Evolutionary conservation across 2,797 vertebrate genomes (phyloP).

Genomic region (Craterocephalus amniculus): DNA sequence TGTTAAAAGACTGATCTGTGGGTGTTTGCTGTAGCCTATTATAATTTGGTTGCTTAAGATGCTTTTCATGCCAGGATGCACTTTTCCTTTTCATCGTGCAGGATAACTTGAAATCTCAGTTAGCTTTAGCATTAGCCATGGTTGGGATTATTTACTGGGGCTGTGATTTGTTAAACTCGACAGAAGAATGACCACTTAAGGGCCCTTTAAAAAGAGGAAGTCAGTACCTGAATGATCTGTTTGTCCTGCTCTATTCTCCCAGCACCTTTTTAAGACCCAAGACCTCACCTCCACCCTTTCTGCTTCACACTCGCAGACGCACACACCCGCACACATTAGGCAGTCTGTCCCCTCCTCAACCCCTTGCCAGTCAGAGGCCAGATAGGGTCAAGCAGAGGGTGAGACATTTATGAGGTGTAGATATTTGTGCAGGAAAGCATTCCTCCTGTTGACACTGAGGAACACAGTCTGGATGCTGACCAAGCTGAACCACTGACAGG

Average conservation of each 20-base stretch:
- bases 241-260: slow-evolving; percentile 62
- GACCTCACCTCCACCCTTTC: slow-evolving; percentile 51
- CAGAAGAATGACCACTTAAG: slow-evolving; percentile 19
- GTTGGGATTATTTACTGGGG: background rate
- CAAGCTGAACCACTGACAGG: slow-evolving; percentile 56
- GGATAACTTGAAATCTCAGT: background rate
- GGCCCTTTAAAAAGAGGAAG: slow-evolving; percentile 49
- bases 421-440: slow-evolving; percentile 81
- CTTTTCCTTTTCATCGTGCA: background rate
- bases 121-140: background rate
- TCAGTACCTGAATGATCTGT: slow-evolving; percentile 49
- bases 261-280: slow-evolving; percentile 69
- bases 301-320: slow-evolving; percentile 28
- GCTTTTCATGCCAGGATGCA: no score
- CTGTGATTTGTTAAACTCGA: background rate
- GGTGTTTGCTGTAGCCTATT: background rate
- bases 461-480: slow-evolving; percentile 69
- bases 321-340: slow-evolving; percentile 41
- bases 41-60: background rate
- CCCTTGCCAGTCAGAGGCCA: slow-evolving; percentile 71
- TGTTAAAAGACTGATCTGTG: background rate
- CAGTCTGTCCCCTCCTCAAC: slow-evolving; percentile 65
- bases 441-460: slow-evolving; percentile 74
- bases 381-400: slow-evolving; percentile 77
- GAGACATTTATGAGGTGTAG: slow-evolving; percentile 84